Conservation (phyloP, 2,888 invertebrate species). For the Pardosa pseudoannulata region DNA sequence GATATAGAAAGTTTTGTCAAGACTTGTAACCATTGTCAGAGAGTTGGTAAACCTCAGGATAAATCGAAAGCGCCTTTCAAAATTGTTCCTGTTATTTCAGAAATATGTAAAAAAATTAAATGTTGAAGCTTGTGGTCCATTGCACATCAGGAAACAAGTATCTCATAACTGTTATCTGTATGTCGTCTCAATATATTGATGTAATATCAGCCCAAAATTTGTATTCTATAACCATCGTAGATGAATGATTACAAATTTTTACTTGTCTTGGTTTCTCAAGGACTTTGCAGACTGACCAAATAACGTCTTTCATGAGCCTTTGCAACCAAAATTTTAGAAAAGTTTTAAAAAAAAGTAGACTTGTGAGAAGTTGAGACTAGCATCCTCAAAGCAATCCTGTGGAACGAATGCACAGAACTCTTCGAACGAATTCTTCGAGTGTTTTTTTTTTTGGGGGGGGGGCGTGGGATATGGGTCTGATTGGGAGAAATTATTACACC, state of each 20-base stretch:
- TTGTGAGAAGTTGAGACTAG: background rate
- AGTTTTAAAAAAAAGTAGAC: background rate
- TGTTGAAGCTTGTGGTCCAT: background rate
- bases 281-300: background rate
- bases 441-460: too few species aligned
- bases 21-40: too few species aligned
- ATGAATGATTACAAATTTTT: too few species aligned
- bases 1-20: too few species aligned
- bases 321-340: background rate
- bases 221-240: background rate
- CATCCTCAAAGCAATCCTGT: slow-evolving; percentile 16
- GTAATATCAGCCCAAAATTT: background rate
- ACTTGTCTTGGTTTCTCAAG: background rate
- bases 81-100: background rate
- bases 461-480: background rate
- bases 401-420: slow-evolving; percentile 8
- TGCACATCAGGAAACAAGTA: background rate
- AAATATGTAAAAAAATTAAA: background rate
- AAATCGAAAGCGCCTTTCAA: background rate
- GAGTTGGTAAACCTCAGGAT: background rate
- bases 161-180: background rate
- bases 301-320: background rate
- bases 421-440: background rate
- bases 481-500: background rate
- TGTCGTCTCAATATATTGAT: background rate